These are phyloP conservation scores for Helogale parvula DNA, from an alignment of 2,113 vertebrate genomes.

Conservation along the genomic window DNA sequence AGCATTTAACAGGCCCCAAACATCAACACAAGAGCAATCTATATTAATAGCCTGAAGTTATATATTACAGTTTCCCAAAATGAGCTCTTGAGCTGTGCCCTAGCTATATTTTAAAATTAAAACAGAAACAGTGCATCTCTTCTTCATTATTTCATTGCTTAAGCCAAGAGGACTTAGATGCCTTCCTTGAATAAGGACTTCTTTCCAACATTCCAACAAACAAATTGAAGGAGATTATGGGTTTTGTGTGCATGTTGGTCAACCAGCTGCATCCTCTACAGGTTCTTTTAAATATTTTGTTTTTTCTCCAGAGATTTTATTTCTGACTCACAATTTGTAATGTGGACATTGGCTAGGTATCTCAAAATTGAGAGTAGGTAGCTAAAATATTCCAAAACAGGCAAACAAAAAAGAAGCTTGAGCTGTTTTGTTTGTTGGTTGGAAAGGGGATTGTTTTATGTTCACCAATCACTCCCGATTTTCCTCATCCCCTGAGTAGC, in stretches of 20 bases:
- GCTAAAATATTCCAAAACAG: slow-evolving; percentile 60
- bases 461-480: background rate
- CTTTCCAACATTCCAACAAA: slow-evolving; percentile 53
- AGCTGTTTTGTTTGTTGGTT: slow-evolving; percentile 50
- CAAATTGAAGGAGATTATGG: slow-evolving; percentile 56
- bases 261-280: slow-evolving; percentile 52
- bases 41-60: background rate
- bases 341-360: slow-evolving; percentile 71
- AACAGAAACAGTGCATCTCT: slow-evolving; percentile 51
- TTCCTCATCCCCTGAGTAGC: background rate
- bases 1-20: background rate
- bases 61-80: background rate
- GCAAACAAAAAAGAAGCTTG: slow-evolving; percentile 17
- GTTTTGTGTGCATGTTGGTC: slow-evolving; percentile 31
- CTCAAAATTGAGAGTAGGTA: slow-evolving; percentile 37
- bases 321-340: slow-evolving; percentile 66
- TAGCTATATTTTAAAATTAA: slow-evolving; percentile 48
- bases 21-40: background rate
- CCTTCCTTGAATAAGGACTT: slow-evolving; percentile 36
- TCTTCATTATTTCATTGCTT: slow-evolving; percentile 44
- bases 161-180: slow-evolving; percentile 15
- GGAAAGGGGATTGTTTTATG: slow-evolving; percentile 1
- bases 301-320: slow-evolving; percentile 73
- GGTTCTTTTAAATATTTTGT: slow-evolving; percentile 58
- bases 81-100: background rate